These are phyloP conservation scores for Heterotilapia buettikoferi DNA, from an alignment of 2,113 vertebrate species.

Conservation along the genomic window DNA sequence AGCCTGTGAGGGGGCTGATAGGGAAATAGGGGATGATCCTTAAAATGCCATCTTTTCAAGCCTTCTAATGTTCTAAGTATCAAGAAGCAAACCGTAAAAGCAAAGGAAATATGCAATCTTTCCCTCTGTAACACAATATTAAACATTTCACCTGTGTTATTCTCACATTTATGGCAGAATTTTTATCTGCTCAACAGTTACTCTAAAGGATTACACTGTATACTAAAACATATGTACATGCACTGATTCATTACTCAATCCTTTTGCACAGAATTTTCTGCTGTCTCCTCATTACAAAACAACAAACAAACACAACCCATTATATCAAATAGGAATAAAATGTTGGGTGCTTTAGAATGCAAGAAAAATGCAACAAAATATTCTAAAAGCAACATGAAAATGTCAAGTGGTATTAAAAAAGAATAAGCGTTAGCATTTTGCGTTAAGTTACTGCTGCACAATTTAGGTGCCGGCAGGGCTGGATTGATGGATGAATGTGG, in stretches of 20 bases:
- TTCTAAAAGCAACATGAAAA: background rate
- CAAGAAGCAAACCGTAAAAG: background rate
- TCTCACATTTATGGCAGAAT: background rate
- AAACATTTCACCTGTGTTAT: background rate
- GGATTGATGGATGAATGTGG: background rate
- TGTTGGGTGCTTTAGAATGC: background rate
- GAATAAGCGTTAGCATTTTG: background rate
- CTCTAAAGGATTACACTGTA: background rate
- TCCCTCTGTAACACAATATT: background rate
- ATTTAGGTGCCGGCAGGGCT: background rate
- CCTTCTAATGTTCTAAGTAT: background rate
- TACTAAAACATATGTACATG: background rate
- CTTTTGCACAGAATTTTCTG: background rate
- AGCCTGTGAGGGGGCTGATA: background rate
- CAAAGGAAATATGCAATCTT: background rate
- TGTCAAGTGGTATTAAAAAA: background rate
- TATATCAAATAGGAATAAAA: background rate
- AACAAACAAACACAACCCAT: background rate
- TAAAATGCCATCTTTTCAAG: background rate
- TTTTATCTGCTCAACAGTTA: background rate
- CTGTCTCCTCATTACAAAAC: background rate
- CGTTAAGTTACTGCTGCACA: background rate
- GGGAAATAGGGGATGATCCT: background rate
- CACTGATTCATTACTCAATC: background rate
- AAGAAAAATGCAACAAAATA: background rate